Evolutionary conservation across 2,113 vertebrate genomes (phyloP), one percentile per base, ranked within the genome.

Genomic region (Passer montanus): DNA sequence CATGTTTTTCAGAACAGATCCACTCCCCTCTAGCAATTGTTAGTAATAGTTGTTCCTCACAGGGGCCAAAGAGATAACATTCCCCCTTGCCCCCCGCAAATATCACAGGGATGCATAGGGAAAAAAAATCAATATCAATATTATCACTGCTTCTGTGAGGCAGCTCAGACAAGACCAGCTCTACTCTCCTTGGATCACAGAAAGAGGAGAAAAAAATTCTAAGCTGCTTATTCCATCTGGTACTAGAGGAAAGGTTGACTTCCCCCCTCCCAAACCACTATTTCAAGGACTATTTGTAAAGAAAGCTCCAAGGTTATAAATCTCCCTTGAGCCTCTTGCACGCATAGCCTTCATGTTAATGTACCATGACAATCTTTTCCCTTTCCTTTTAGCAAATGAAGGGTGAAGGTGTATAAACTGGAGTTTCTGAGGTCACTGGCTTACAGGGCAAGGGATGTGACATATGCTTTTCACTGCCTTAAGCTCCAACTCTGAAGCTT

Each of bases 351-450:
- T 94, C 62, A 47, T 59, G 31, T 90, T 96, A 90, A 94, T 87
- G 75, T 77, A 62, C 78, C 82, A 63, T 88, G 84, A 85, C 62
- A 84, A 76, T 50, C 60, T 92, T 95, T 93, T 90, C 58, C 84
- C 31, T 96, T 95, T 75, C 35, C 80, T 94, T 90, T 90, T 58
- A 87, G 68, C 62, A 87, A 94, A 87, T 4, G 5, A 94, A 93
- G 62, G 58, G 35, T 91, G 60, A 96, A 96, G 60, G 46, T 94
- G 58, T 83, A 73, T 88, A 92, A 94, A 84, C 30, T 26, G 4
- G 43, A 86, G 75, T 82, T 95, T 59, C 84, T 79, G 43, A 91
- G 87, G 91, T 91, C 90, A 78, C 37, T 35, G 69, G 33, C 52
- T 44, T 31, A 75, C 26, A 86, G 60, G 35, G 39, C 78, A 70